These are phyloP conservation scores for Desmophyllum pertusum DNA, from an alignment of 92 coral and sea anemone species.

Conservation along the genomic window DNA sequence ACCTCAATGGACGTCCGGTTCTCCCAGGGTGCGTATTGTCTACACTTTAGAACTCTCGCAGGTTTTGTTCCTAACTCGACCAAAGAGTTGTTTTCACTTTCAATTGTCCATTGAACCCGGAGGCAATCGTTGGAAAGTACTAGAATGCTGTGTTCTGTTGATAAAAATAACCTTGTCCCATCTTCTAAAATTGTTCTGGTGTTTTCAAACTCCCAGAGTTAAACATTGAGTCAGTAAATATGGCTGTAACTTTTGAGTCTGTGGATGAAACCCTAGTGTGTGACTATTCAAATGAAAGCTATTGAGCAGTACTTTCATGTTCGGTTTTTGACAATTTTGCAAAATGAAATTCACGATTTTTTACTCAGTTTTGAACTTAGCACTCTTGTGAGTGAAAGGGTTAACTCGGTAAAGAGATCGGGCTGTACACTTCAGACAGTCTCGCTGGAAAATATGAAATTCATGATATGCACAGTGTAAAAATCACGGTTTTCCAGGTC, in stretches of 20 bases:
- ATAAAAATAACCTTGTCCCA: neutral
- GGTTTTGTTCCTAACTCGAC: neutral
- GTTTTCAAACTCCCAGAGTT: too few species aligned
- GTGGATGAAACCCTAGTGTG: neutral
- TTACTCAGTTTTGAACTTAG: neutral
- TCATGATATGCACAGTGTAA: neutral
- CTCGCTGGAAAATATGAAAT: neutral
- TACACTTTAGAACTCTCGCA: neutral
- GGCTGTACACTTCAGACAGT: too few species aligned
- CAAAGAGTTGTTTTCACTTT: neutral
- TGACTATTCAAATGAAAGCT: too few species aligned
- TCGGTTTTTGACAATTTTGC: too few species aligned
- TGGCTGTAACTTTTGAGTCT: neutral
- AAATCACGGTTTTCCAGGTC: conserved; percentile 23
- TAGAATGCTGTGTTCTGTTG: neutral
- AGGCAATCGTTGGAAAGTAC: conserved; percentile 2
- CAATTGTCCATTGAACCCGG: conserved; percentile 5
- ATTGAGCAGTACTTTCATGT: too few species aligned
- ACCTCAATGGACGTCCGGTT: neutral
- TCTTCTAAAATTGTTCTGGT: too few species aligned
- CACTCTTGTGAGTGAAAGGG: too few species aligned
- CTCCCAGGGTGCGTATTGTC: conserved; percentile 8
- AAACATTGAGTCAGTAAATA: too few species aligned
- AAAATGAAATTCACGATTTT: too few species aligned
- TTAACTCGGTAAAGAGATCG: too few species aligned